Base-by-base conservation (phyloP, 2,113 vertebrate species). In the Dascyllus trimaculatus region DNA sequence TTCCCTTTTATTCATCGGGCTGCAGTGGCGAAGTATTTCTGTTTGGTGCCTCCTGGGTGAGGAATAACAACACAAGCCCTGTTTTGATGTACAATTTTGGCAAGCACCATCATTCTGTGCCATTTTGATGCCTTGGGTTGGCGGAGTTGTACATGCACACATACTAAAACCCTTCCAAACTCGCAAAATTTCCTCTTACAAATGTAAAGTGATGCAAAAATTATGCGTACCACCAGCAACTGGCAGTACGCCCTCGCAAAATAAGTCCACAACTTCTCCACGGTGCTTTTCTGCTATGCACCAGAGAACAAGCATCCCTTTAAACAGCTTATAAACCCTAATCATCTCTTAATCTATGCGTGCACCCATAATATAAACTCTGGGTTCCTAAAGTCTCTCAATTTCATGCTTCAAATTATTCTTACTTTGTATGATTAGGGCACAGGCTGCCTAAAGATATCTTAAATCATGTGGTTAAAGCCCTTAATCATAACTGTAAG, bases 161-260 rank as follows among this genome's bases (percentile, higher is more conserved):
- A 68, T 6, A 22, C 14, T 18, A 58, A n/a, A 57, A 70, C 45
- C 22, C 53, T 43, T 58, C 49, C 26, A 62, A 63, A 78, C 51
- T 46, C 52, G 11, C 51, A 63, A 49, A 49, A 59, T 54, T 18
- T 46, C 11, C 60, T 84, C 56, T 68, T 26, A 56, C 43, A 11
- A 63, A 82, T 82, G 79, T 70, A 82, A 82, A 88, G 68, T 59
- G 54, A 88, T 88, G 82, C 82, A 88, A 77, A 88, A 67, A 64
- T 72, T 49, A 85, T 81, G 78, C 71, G 4, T 4, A 48, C 11
- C 14, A 53, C 17, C 26, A 25, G 49, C 56, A 54, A 57, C 21
- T 67, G 40, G 19, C 32, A 67, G 25, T 45, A 63, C 75, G 57
- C 75, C 76, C 72, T 62, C 74, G n/a, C 74, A 84, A 46, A 75